Conservation (phyloP, 2,113 vertebrate species). For the Leptobrachium leishanense region DNA sequence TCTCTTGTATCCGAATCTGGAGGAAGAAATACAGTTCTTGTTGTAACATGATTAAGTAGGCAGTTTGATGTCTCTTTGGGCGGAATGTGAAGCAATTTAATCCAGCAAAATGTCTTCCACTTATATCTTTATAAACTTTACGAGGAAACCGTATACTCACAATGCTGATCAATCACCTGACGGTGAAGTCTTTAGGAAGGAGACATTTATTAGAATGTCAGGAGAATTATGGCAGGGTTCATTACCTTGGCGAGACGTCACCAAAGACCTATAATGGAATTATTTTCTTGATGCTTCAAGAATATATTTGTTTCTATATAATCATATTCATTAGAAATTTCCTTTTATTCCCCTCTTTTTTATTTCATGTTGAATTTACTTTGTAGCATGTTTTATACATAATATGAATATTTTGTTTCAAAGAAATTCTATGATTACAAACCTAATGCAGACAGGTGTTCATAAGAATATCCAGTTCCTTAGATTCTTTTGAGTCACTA, state of each 20-base stretch:
- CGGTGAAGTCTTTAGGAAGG: not conserved
- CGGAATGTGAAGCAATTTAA: conserved; percentile 3
- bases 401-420: too few relatives aligned
- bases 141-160: not conserved
- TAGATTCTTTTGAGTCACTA: too few relatives aligned
- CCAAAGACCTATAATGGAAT: not conserved
- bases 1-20: not conserved
- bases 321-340: not conserved
- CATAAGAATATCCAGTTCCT: too few relatives aligned
- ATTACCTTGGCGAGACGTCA: not conserved
- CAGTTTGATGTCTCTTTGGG: conserved; percentile 6
- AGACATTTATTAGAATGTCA: conserved; percentile 5
- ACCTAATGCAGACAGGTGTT: too few relatives aligned
- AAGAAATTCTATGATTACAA: too few relatives aligned
- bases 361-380: not conserved
- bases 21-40: not conserved
- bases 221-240: not conserved
- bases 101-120: not conserved
- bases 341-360: not conserved
- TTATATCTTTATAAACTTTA: not conserved
- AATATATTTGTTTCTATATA: not conserved
- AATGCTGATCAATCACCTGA: conserved; percentile 3
- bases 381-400: too few relatives aligned
- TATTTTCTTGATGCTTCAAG: not conserved
- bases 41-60: not conserved